Conservation (phyloP, 2,797 vertebrate genomes). For the Salmo trutta region DNA sequence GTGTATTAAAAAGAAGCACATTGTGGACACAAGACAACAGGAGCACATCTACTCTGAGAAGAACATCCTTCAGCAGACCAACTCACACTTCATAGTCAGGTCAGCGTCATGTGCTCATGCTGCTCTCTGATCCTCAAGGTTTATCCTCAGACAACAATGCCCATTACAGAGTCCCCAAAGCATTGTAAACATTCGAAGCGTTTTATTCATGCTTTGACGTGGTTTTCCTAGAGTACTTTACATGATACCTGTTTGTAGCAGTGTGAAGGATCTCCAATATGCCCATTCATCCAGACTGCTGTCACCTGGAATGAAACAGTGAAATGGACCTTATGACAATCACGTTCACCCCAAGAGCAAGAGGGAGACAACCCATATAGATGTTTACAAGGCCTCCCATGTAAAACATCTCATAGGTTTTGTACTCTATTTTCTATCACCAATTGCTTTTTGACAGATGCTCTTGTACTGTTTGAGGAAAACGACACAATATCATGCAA, state of each 20-base stretch:
- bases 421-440: not conserved
- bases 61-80: constrained; percentile 77
- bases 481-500: constrained; percentile 1
- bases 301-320: not conserved
- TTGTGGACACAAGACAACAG: constrained; percentile 81
- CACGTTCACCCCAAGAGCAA: not conserved
- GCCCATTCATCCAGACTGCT: not conserved
- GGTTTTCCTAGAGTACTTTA: not conserved
- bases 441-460: not conserved
- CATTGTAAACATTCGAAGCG: not conserved
- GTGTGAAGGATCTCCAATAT: not conserved
- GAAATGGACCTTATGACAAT: not conserved
- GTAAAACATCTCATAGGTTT: not conserved
- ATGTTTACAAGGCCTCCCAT: not conserved
- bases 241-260: not conserved
- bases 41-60: constrained; percentile 83
- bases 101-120: constrained; percentile 33
- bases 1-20: constrained; percentile 81
- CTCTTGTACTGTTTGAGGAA: not conserved
- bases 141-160: not conserved
- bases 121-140: not conserved
- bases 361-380: not conserved
- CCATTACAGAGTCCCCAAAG: not conserved
- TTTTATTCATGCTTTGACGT: not conserved
- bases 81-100: constrained; percentile 78